phyloP scores from a whole-genome alignment of 2,113 vertebrate species.

The Peucedramus taeniatus region DNA sequence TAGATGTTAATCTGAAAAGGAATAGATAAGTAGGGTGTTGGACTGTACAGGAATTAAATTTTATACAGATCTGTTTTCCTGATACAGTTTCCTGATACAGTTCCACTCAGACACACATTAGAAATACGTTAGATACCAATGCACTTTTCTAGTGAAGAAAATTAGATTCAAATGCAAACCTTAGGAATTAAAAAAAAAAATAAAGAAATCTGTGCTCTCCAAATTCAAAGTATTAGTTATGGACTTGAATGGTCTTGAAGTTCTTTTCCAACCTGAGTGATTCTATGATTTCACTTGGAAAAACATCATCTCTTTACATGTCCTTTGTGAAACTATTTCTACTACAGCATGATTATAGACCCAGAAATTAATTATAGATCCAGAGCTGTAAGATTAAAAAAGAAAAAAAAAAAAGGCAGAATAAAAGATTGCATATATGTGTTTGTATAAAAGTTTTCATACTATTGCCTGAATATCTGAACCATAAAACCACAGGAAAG shows the following conservation, averaged over 20 bases:
- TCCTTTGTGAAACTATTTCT: background rate
- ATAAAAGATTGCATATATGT: background rate
- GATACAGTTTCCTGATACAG: background rate
- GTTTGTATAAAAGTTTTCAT: background rate
- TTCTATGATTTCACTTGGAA: background rate
- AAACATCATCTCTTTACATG: background rate
- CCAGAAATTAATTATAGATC: background rate
- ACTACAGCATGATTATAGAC: background rate
- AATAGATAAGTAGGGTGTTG: background rate
- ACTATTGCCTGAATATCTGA: background rate
- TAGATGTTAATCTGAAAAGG: background rate
- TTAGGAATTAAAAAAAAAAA: background rate
- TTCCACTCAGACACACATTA: background rate
- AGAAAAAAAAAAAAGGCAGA: too few species aligned
- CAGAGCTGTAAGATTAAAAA: background rate
- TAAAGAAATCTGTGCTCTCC: background rate
- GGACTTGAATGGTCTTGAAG: background rate
- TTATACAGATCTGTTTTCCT: background rate
- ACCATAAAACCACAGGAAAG: background rate
- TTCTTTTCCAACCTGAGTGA: background rate
- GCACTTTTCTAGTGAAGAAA: background rate
- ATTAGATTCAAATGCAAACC: background rate
- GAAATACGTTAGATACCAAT: background rate
- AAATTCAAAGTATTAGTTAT: background rate
- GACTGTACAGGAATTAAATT: background rate